Evolutionary conservation across 2,797 vertebrate genomes (phyloP).

Genomic region (Aeoliscus strigatus): DNA sequence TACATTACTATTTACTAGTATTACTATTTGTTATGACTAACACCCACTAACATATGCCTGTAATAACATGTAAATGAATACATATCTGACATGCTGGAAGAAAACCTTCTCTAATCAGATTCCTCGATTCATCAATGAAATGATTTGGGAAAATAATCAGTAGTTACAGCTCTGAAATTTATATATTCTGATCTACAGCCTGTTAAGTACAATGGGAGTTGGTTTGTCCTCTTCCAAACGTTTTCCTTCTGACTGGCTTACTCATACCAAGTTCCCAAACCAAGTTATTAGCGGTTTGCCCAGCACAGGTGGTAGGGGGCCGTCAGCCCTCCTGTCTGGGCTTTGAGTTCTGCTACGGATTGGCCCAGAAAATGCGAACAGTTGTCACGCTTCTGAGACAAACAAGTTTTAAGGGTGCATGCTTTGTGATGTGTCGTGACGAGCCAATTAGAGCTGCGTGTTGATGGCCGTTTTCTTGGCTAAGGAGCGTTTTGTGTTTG

Average conservation of each 20-base stretch:
- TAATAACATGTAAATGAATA: no score
- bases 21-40: no score
- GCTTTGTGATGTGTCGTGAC: conserved; percentile 25
- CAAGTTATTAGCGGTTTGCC: conserved; percentile 27
- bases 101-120: no score
- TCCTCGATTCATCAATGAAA: no score
- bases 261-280: conserved; percentile 22
- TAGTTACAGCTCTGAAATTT: no score
- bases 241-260: conserved; percentile 32
- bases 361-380: conserved; percentile 34
- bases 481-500: conserved; percentile 12
- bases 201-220: no score
- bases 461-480: conserved; percentile 14
- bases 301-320: conserved; percentile 30
- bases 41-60: no score
- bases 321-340: conserved; percentile 28
- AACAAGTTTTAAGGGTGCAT: conserved; percentile 38
- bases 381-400: conserved; percentile 35
- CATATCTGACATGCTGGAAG: no score
- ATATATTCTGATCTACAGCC: no score
- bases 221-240: no score
- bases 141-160: no score
- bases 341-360: conserved; percentile 22
- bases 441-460: conserved; percentile 30
- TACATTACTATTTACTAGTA: no score